Percentiles rank a stretch among this genome's conserved stretches.
Conservation (phyloP, 2,888 invertebrate genomes). For the Drosophila meridionalis region DNA sequence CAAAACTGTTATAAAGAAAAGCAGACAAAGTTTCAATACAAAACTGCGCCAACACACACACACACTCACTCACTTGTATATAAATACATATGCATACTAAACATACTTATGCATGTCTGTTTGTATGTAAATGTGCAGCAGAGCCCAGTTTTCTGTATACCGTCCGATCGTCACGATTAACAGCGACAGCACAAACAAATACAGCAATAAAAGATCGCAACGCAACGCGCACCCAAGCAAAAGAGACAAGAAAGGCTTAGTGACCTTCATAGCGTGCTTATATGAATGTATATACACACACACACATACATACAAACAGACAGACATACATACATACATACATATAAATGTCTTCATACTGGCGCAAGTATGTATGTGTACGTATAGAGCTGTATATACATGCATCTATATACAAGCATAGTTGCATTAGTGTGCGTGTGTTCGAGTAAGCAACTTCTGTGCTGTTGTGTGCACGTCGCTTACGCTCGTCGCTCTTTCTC, state of each 20-base stretch:
- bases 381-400: conserved; percentile 12
- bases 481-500: conserved; percentile 57
- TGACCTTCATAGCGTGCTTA: conserved; percentile 76
- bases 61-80: not conserved
- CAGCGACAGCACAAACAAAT: conserved; percentile 48
- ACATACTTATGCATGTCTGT: conserved; percentile 5
- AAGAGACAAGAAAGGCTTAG: conserved; percentile 78
- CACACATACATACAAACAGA: not conserved
- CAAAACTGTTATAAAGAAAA: conserved; percentile 74
- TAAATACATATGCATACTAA: conserved; percentile 3
- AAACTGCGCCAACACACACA: conserved; percentile 25
- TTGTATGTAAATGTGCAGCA: conserved; percentile 49
- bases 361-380: conserved; percentile 8
- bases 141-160: conserved; percentile 58
- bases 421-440: conserved; percentile 22
- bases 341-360: conserved; percentile 15
- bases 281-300: conserved; percentile 34
- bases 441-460: conserved; percentile 54
- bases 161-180: conserved; percentile 68
- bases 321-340: not conserved
- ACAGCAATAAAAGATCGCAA: conserved; percentile 57
- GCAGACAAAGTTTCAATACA: conserved; percentile 58
- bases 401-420: conserved; percentile 17
- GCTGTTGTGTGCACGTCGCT: conserved; percentile 45
- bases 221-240: conserved; percentile 58